Base-by-base conservation (phyloP, 1,140 invertebrate species). In the Lysiphlebus fabarum region DNA sequence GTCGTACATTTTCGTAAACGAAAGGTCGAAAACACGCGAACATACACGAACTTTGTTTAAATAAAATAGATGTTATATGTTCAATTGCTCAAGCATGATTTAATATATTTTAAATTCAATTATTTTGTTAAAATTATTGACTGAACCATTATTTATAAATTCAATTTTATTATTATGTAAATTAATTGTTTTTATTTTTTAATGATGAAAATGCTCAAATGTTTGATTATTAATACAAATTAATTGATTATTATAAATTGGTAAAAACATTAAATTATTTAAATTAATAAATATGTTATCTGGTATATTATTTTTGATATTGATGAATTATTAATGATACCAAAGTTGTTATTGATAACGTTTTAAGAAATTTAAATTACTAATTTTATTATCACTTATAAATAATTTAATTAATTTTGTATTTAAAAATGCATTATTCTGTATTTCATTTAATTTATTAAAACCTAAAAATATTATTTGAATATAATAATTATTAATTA, bases 401-500 rank as follows among this genome's bases (percentile, higher is more conserved):
- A 51, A 64, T 4, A 73, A 48, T 8, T 45, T 53, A 0, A 26
- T 48, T 0, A 70, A n/a, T 12, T 66, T 63, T 0, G 67, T 68
- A 6, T 53, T 63, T 9, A 41, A 44, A 1, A 73, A 59, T 2
- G 70, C 65, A 5, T 45, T 51, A 0, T 64, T 62, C 6, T 73
- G 67, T 7, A 73, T 67, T 1, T 63, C 54, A 0, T 61, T 49
- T 26, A 73, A 64, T 3, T 54, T 11, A 36, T 73, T 73, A 26
- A 63, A 36, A 0, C 55, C 58, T 1, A 71, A 58, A 7, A 65
- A 59, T 3, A 73, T 7, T 5, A 42, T 43, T 6, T 40, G 64
- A 8, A 72, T 6, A 53, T 72, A 17, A 1, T 58, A 51, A 34
- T 72, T 73, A 3, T 64, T 62, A 7, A 72, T 72, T 45, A 65